Conservation (phyloP, 2,888 invertebrate species). For the Furcula furcula region DNA sequence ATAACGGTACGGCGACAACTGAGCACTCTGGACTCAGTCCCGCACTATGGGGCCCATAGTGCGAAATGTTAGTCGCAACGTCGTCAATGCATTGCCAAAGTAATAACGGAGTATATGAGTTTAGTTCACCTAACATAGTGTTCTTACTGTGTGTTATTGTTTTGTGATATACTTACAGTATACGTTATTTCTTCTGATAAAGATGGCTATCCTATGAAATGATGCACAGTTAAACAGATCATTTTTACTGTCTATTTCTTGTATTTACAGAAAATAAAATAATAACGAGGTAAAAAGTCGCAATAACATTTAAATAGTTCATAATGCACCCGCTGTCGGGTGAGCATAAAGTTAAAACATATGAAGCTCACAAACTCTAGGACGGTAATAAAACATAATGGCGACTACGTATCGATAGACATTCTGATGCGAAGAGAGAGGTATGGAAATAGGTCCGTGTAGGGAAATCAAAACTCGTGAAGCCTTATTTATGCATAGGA, state of each 20-base stretch:
- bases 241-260: constrained; percentile 84
- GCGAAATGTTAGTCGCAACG: constrained; percentile 57
- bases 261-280: constrained; percentile 75
- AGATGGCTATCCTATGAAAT: constrained; percentile 87
- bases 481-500: constrained; percentile 30
- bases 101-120: constrained; percentile 51
- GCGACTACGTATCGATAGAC: constrained; percentile 27
- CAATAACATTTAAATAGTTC: constrained; percentile 41
- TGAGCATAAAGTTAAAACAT: constrained; percentile 22
- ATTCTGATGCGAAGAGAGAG: constrained; percentile 20
- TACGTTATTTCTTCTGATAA: constrained; percentile 82
- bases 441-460: constrained; percentile 27
- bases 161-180: constrained; percentile 82
- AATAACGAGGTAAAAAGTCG: constrained; percentile 49
- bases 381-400: constrained; percentile 22
- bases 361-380: constrained; percentile 20
- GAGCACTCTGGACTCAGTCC: constrained; percentile 58
- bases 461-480: constrained; percentile 32
- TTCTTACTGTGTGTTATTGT: constrained; percentile 79
- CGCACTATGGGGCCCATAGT: constrained; percentile 45
- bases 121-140: constrained; percentile 77
- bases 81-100: constrained; percentile 53
- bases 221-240: constrained; percentile 89
- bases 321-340: constrained; percentile 8
- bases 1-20: too few relatives aligned